These are phyloP conservation scores for Macrosoma leucophasiata DNA, from an alignment of 2,888 invertebrate genomes.

Conservation along the genomic window DNA sequence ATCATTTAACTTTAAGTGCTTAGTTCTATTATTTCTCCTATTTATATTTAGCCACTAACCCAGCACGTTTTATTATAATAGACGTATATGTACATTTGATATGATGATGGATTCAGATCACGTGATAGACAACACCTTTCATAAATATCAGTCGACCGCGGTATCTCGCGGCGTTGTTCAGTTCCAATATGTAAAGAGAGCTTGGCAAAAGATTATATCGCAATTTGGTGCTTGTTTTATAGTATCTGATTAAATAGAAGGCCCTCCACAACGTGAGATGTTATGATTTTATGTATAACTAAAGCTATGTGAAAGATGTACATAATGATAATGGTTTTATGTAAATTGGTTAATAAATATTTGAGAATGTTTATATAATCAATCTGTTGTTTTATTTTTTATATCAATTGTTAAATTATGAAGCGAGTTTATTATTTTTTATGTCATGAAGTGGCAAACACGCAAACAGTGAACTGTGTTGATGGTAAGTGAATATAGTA, in stretches of 20 bases:
- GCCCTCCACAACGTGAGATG: slow-evolving; percentile 71
- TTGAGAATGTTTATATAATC: slow-evolving; percentile 76
- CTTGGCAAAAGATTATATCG: slow-evolving; percentile 63
- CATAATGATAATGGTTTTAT: slow-evolving; percentile 72
- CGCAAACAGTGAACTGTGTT: no score
- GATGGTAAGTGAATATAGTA: no score
- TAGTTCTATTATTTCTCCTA: slow-evolving; percentile 48
- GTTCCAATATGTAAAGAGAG: slow-evolving; percentile 52
- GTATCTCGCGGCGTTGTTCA: no score
- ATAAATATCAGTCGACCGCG: no score
- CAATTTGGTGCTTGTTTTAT: slow-evolving; percentile 70
- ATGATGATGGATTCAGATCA: not conserved
- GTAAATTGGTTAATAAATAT: slow-evolving; percentile 77
- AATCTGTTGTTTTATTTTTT: slow-evolving; percentile 39
- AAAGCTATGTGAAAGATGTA: slow-evolving; percentile 72
- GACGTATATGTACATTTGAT: slow-evolving; percentile 18
- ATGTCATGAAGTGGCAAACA: no score
- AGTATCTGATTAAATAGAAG: slow-evolving; percentile 64
- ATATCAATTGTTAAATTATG: not conserved
- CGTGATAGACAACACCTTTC: slow-evolving; percentile 6
- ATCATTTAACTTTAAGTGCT: slow-evolving; percentile 42
- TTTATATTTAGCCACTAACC: slow-evolving; percentile 60
- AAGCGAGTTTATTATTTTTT: slow-evolving; percentile 7
- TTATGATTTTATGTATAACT: slow-evolving; percentile 68
- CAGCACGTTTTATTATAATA: slow-evolving; percentile 43